Evolutionary conservation across 2,797 vertebrate genomes (phyloP).

Genomic region (Pseudochaenichthys georgianus): DNA sequence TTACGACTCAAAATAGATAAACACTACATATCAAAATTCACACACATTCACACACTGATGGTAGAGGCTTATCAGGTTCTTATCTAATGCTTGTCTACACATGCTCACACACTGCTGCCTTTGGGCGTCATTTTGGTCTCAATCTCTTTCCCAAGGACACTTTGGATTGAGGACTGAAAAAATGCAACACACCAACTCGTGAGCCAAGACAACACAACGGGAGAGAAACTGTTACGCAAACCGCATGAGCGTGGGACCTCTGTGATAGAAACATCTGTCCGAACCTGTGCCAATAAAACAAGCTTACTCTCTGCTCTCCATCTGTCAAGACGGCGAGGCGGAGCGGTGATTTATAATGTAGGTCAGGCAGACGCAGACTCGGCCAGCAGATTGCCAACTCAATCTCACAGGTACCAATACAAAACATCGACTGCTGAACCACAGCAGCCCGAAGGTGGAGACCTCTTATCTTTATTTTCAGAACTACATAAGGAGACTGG

Average conservation of each 20-base stretch:
- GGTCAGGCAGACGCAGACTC: conserved; percentile 57
- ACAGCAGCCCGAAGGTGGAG: neutral
- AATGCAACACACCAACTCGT: too few relatives aligned
- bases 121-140: too few relatives aligned
- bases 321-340: conserved; percentile 49
- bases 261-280: conserved; percentile 42
- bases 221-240: conserved; percentile 5
- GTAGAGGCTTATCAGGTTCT: too few relatives aligned
- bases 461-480: conserved; percentile 7
- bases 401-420: conserved; percentile 35
- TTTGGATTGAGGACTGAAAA: too few relatives aligned
- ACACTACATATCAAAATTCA: too few relatives aligned
- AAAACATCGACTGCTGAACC: neutral
- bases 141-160: too few relatives aligned
- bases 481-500: neutral
- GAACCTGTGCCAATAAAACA: conserved; percentile 58
- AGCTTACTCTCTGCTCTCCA: conserved; percentile 56
- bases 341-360: conserved; percentile 45
- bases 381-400: conserved; percentile 45
- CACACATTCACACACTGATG: too few relatives aligned
- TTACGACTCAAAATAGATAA: too few relatives aligned
- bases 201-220: neutral
- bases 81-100: too few relatives aligned
- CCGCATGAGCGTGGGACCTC: conserved; percentile 21
- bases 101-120: too few relatives aligned